phyloP scores from a whole-genome alignment of 2,888 invertebrate species.

The Polydrusus pterygomalis region DNA sequence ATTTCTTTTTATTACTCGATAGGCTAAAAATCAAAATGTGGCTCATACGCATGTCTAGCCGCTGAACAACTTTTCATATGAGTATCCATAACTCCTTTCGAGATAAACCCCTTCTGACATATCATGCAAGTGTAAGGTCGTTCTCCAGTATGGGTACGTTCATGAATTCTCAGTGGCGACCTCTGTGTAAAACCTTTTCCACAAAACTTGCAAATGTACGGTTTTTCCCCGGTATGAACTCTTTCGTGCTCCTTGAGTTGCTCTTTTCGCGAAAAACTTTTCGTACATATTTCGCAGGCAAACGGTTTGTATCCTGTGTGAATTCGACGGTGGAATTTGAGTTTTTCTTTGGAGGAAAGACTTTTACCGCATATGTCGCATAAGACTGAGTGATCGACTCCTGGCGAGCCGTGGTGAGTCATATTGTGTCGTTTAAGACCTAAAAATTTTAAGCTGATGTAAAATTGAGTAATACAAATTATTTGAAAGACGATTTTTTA shows the following conservation, averaged over 20 bases:
- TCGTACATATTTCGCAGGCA: constrained; percentile 68
- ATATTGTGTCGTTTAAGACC: constrained; percentile 65
- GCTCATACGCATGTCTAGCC: constrained; percentile 38
- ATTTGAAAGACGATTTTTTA: no score
- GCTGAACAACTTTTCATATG: constrained; percentile 65
- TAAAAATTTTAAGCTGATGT: constrained; percentile 24
- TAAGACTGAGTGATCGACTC: constrained; percentile 67
- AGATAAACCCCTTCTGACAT: constrained; percentile 75
- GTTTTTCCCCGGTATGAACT: constrained; percentile 78
- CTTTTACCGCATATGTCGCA: constrained; percentile 77
- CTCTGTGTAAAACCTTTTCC: constrained; percentile 78
- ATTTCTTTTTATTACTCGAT: no score
- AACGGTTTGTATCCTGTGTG: constrained; percentile 75
- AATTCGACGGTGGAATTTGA: constrained; percentile 74
- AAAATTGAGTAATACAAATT: no score
- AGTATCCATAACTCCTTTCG: constrained; percentile 66
- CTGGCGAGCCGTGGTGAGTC: constrained; percentile 72
- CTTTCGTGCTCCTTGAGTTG: constrained; percentile 76
- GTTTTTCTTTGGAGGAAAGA: constrained; percentile 72
- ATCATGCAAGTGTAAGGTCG: constrained; percentile 75
- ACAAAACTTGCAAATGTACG: constrained; percentile 77
- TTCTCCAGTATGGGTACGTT: constrained; percentile 77
- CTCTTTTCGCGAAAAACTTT: constrained; percentile 77
- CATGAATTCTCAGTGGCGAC: constrained; percentile 77
- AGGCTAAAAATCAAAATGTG: constrained; percentile 36